Conservation (phyloP, 1,140 invertebrate genomes). For the Hypsibius dujardini region DNA sequence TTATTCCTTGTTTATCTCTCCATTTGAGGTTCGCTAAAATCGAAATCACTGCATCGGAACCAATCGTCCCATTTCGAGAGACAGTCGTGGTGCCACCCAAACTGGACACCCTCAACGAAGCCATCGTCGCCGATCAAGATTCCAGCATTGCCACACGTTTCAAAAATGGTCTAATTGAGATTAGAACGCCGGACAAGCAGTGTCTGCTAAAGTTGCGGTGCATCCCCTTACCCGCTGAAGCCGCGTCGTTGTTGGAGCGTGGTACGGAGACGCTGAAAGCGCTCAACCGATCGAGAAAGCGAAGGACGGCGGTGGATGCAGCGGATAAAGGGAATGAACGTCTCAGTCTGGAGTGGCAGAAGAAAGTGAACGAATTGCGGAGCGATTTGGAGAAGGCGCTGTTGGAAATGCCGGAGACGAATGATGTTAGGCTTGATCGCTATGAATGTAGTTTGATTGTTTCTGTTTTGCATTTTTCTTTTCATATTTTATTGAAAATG, state of each 20-base stretch:
- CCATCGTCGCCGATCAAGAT: conserved; percentile 37
- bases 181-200: conserved; percentile 51
- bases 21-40: conserved; percentile 58
- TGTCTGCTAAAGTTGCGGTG: conserved; percentile 56
- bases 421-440: too few relatives aligned
- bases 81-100: conserved; percentile 67
- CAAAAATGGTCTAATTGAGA: conserved; percentile 36
- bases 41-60: conserved; percentile 70
- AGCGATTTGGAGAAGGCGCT: conserved; percentile 40
- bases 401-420: too few relatives aligned
- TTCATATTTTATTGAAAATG: background rate
- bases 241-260: conserved; percentile 50
- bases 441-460: background rate
- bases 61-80: conserved; percentile 88
- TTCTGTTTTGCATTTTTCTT: background rate
- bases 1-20: background rate
- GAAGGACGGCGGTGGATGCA: too few relatives aligned
- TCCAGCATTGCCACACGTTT: conserved; percentile 20
- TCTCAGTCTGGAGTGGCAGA: conserved; percentile 35
- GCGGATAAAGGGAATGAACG: conserved; percentile 22
- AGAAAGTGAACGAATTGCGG: conserved; percentile 44
- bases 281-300: too few relatives aligned
- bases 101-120: conserved; percentile 72
- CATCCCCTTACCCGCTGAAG: conserved; percentile 52
- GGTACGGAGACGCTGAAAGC: conserved; percentile 42